phyloP scores from a whole-genome alignment of 2,888 invertebrate species.

The Tenthredo livida region DNA sequence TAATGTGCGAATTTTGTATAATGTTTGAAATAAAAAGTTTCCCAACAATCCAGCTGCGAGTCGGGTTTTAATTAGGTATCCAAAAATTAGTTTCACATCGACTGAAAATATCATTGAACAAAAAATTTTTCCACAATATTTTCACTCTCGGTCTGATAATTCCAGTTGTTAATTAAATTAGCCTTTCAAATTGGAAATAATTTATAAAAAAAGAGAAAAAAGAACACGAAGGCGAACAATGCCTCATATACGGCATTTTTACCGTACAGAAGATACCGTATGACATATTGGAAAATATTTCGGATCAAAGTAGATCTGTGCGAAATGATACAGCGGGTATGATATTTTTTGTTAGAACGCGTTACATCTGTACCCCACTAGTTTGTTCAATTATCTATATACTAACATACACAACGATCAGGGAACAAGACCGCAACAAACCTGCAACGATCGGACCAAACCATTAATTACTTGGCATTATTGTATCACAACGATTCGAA shows the following conservation, averaged over 20 bases:
- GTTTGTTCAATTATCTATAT: constrained; percentile 18
- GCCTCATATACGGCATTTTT: background rate
- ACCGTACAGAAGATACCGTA: background rate
- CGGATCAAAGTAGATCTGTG: background rate
- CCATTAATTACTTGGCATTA: constrained; percentile 47
- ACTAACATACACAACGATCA: background rate
- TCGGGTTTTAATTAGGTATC: background rate
- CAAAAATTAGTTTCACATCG: background rate
- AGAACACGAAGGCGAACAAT: background rate
- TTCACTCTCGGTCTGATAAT: background rate
- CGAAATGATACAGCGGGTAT: no score
- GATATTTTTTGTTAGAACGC: background rate
- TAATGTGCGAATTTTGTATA: background rate
- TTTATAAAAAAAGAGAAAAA: background rate
- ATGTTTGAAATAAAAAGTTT: background rate
- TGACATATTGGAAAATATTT: background rate
- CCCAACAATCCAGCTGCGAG: background rate
- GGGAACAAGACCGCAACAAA: background rate
- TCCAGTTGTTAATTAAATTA: background rate
- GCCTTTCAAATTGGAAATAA: background rate
- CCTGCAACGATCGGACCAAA: constrained; percentile 11
- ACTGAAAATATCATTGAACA: background rate
- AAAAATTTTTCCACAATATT: background rate
- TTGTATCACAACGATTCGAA: constrained; percentile 53
- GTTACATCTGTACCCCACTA: constrained; percentile 2